Evolutionary conservation across 2,888 invertebrate species (phyloP).

Genomic region (Syrphus vitripennis): DNA sequence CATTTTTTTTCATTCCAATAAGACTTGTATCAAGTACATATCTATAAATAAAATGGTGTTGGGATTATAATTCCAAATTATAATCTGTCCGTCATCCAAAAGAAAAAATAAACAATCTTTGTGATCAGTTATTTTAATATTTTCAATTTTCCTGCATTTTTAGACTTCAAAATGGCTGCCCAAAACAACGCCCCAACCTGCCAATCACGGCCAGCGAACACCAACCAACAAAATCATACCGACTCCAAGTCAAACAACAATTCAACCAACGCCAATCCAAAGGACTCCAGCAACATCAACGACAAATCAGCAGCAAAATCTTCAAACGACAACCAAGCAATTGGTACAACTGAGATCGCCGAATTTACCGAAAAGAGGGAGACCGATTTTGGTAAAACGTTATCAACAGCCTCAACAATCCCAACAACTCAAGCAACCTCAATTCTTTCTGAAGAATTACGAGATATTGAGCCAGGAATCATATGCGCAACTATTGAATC

Average conservation of each 20-base stretch:
- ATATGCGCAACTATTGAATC: slow-evolving; percentile 26
- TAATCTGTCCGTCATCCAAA: slow-evolving; percentile 23
- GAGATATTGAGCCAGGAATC: slow-evolving; percentile 69
- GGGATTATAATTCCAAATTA: slow-evolving; percentile 4
- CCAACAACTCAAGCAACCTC: not conserved
- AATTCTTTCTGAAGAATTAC: slow-evolving; percentile 55
- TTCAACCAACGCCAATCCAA: slow-evolving; percentile 26
- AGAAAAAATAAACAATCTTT: not conserved
- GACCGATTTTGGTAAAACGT: slow-evolving; percentile 48
- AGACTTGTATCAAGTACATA: not conserved
- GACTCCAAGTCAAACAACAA: slow-evolving; percentile 48
- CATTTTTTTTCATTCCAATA: not conserved
- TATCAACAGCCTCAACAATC: not conserved
- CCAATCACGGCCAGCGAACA: slow-evolving; percentile 63
- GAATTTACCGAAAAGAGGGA: slow-evolving; percentile 46
- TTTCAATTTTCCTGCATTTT: slow-evolving; percentile 38
- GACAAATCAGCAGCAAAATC: slow-evolving; percentile 28
- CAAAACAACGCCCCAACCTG: slow-evolving; percentile 48
- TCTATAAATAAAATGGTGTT: not conserved
- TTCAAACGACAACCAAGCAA: slow-evolving; percentile 37
- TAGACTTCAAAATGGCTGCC: slow-evolving; percentile 68
- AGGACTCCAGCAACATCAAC: slow-evolving; percentile 25
- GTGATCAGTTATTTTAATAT: slow-evolving; percentile 1
- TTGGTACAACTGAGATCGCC: slow-evolving; percentile 48
- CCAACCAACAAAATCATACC: slow-evolving; percentile 28